phyloP scores from a whole-genome alignment of 2,888 invertebrate genomes.

The Sminthurides aquaticus region DNA sequence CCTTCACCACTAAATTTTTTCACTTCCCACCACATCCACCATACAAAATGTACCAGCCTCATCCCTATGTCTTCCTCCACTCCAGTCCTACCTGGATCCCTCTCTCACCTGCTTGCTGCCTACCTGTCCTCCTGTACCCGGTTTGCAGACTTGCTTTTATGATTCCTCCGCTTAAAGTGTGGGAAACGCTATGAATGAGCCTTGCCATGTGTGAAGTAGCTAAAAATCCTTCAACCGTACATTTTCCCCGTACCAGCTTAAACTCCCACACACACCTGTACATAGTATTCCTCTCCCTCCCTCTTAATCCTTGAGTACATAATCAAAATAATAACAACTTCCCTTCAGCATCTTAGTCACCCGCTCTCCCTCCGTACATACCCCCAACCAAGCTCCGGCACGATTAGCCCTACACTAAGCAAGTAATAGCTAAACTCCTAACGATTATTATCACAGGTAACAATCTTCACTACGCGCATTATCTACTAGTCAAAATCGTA shows the following conservation, averaged over 20 bases:
- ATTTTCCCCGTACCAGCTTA: background rate
- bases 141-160: background rate
- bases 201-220: constrained; percentile 24
- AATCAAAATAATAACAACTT: too few relatives aligned
- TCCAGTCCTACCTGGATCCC: background rate
- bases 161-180: too few relatives aligned
- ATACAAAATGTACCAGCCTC: background rate
- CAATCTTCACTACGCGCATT: too few relatives aligned
- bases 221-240: background rate
- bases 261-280: background rate
- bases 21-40: background rate
- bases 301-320: too few relatives aligned
- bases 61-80: background rate
- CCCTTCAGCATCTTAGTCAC: background rate
- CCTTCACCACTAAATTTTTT: background rate
- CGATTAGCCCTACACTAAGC: too few relatives aligned
- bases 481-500: too few relatives aligned
- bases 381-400: too few relatives aligned
- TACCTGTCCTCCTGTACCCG: background rate
- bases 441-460: background rate
- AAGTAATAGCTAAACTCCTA: background rate
- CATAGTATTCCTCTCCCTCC: too few relatives aligned
- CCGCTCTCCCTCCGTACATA: too few relatives aligned
- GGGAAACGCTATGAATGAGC: constrained; percentile 18
- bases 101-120: background rate